Conservation (phyloP, 2,113 vertebrate species). For the Menidia beryllina region DNA sequence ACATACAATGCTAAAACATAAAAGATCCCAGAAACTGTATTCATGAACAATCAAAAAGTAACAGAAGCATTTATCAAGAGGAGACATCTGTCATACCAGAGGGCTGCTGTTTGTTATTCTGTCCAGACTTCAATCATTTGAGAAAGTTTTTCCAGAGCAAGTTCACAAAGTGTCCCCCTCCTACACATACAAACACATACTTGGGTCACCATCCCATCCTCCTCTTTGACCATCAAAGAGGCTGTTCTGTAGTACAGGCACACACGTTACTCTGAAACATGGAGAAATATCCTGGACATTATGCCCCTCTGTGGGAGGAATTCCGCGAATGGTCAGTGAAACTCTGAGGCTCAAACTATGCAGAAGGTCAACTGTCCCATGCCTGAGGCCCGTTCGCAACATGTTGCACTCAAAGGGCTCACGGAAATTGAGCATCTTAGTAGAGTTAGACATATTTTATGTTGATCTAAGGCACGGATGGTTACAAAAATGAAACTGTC, state of each 20-base stretch:
- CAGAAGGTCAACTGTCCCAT: neutral
- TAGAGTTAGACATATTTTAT: too few relatives aligned
- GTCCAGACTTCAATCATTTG: slow-evolving; percentile 71
- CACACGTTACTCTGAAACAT: slow-evolving; percentile 21
- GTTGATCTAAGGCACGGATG: too few relatives aligned
- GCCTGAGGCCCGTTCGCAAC: too few relatives aligned
- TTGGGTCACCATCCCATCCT: slow-evolving; percentile 61
- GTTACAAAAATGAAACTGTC: too few relatives aligned
- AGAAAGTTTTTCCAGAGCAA: slow-evolving; percentile 73
- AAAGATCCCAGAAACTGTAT: too few relatives aligned
- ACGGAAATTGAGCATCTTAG: neutral
- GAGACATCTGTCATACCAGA: slow-evolving; percentile 81
- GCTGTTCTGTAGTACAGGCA: slow-evolving; percentile 21
- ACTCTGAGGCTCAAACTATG: slow-evolving; percentile 40
- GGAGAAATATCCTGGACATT: slow-evolving; percentile 65
- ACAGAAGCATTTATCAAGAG: slow-evolving; percentile 74
- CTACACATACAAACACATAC: slow-evolving; percentile 68
- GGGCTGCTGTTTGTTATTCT: slow-evolving; percentile 81
- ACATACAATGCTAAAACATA: slow-evolving; percentile 52
- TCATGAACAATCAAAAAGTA: slow-evolving; percentile 56
- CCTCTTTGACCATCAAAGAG: slow-evolving; percentile 70
- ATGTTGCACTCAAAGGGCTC: neutral
- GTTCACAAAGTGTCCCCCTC: slow-evolving; percentile 76
- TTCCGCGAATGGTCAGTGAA: slow-evolving; percentile 68
- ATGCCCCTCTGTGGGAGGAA: slow-evolving; percentile 76